Base-by-base conservation (phyloP, 2,797 vertebrate species). In the Poeciliopsis presidionis region DNA sequence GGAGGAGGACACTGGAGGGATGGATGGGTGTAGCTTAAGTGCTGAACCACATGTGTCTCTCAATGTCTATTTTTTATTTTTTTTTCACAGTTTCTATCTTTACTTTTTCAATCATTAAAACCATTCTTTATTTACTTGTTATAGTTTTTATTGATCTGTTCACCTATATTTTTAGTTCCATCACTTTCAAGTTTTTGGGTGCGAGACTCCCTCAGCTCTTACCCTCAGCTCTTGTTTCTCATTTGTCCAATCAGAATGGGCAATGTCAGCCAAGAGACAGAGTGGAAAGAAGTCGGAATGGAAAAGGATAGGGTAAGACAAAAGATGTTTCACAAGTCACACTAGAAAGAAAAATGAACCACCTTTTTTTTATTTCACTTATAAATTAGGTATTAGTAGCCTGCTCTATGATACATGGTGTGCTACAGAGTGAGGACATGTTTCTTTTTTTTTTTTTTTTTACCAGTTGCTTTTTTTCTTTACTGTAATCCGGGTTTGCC, bases 221-320 rank as follows among this genome's bases (percentile, higher is more conserved):
- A 79, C 83, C 76, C 78, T 81, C 72, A 45, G 74, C 75, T n/a
- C 0, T 22, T 72, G 61, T 59, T 51, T 73, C 85, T 85, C 84
- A 84, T 89, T 81, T 82, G 85, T 78, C 82, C 85, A 85, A 90
- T 93, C 73, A 78, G 74, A 89, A 51, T 28, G 28, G 87, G 91
- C 93, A 92, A 82, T 72, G 80, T 78, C 63, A 51, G 85, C 88
- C 87, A 9, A 71, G 81, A 83, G 79, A 78, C 43, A 20, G 30
- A 76, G 73, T 51, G 83, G 81, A 72, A 76, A 81, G 67, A 88
- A 79, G 80, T 81, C 20, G 18, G 33, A 36, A 20, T 79, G 67
- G 33, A 73, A 79, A 74, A 43, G 30, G 41, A 72, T 20, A 28
- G 30, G 12, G 49, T 36, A 70, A 86, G 86, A 89, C 81, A 87